These are phyloP conservation scores for Noctua fimbriata DNA, from an alignment of 2,888 invertebrate species.

Conservation along the genomic window DNA sequence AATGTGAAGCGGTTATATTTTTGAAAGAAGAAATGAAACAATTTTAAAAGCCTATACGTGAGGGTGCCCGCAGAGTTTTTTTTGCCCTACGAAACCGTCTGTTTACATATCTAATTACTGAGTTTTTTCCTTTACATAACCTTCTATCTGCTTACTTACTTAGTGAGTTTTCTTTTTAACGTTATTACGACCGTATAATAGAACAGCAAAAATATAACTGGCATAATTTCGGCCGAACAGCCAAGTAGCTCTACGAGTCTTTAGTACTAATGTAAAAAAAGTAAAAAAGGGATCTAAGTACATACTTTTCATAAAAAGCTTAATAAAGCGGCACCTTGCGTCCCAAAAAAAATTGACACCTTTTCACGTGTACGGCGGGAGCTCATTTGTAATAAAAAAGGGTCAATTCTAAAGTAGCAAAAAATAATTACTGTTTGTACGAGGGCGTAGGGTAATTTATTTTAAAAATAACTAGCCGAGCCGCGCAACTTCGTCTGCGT, in stretches of 20 bases:
- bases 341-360: slow-evolving; percentile 8
- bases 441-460: not conserved
- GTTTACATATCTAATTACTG: not conserved
- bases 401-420: not conserved
- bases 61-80: not conserved
- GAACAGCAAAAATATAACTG: not conserved
- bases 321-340: not conserved
- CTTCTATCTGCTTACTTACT: not conserved
- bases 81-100: not conserved
- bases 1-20: not conserved
- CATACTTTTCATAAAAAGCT: slow-evolving; percentile 19
- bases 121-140: not conserved
- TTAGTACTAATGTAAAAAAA: slow-evolving; percentile 1
- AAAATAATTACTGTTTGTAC: slow-evolving; percentile 4
- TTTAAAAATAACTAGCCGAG: not conserved
- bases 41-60: not conserved
- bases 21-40: not conserved
- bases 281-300: slow-evolving; percentile 7
- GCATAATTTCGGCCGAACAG: not conserved
- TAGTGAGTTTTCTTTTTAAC: not conserved
- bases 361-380: not conserved
- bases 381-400: slow-evolving; percentile 28
- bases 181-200: not conserved
- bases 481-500: too few relatives aligned
- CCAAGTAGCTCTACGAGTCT: not conserved